Evolutionary conservation across 2,888 invertebrate genomes (phyloP).

Genomic region (Melinaea marsaeus): DNA sequence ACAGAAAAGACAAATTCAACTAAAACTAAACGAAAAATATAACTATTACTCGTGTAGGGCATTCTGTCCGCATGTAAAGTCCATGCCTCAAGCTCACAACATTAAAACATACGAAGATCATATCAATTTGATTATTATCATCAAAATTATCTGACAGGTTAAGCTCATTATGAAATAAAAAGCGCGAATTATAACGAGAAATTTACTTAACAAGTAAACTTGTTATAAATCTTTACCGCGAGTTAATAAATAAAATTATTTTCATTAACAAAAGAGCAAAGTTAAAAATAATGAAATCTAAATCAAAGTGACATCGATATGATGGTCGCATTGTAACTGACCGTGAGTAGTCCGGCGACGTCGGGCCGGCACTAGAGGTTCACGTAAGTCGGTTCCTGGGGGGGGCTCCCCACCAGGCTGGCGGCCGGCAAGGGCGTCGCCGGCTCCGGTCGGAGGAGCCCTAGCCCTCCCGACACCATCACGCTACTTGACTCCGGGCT

Average conservation of each 20-base stretch:
- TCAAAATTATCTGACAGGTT: too few species aligned
- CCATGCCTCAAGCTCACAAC: conserved; percentile 32
- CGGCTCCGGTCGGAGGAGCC: conserved; percentile 76
- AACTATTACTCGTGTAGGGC: not conserved
- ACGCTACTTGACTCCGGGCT: conserved; percentile 79
- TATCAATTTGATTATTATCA: not conserved
- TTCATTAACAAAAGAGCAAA: too few species aligned
- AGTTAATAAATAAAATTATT: too few species aligned
- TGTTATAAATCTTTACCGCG: too few species aligned
- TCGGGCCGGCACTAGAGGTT: conserved; percentile 88
- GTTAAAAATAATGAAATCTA: too few species aligned
- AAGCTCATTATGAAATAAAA: too few species aligned
- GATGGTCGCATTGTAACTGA: conserved; percentile 47
- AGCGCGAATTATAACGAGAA: too few species aligned
- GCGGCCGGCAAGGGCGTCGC: conserved; percentile 68
- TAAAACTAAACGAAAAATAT: conserved; percentile 3
- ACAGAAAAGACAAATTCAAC: too few species aligned
- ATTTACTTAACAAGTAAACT: too few species aligned
- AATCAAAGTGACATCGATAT: conserved; percentile 1
- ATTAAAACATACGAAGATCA: conserved; percentile 25
- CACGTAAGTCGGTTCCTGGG: conserved; percentile 95
- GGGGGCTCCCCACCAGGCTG: conserved; percentile 77
- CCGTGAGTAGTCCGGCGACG: conserved; percentile 66
- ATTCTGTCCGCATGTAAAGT: conserved; percentile 11
- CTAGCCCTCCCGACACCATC: conserved; percentile 71